Percentiles rank a stretch among this genome's conserved stretches.
These are phyloP conservation scores for Parus major DNA, from an alignment of 2,113 vertebrate genomes.

Conservation along the genomic window DNA sequence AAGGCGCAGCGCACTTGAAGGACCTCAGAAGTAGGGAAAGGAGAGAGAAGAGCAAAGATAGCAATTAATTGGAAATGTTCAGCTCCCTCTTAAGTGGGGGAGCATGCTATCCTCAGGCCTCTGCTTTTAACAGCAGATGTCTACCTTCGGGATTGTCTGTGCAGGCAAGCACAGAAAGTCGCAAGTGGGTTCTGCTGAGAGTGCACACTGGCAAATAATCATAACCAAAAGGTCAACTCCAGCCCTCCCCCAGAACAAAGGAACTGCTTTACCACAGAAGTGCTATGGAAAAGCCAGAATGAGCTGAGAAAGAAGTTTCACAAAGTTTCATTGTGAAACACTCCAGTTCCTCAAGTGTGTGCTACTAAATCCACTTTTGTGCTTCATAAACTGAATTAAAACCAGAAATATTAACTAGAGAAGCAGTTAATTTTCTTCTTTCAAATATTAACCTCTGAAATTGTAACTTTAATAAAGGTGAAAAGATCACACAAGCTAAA, in stretches of 20 bases:
- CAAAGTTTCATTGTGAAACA: not conserved
- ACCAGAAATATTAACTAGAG: not conserved
- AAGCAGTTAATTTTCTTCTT: not conserved
- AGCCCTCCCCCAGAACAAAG: rapidly evolving
- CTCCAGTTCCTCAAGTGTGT: not conserved
- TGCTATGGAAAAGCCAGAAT: not conserved
- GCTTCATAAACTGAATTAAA: not conserved
- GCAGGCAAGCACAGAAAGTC: not conserved
- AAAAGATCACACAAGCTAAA: not conserved
- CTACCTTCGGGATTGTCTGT: not conserved
- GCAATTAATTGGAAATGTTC: not conserved
- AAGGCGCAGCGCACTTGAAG: not conserved
- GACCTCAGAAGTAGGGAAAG: not conserved
- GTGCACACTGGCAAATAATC: not conserved
- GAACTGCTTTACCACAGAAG: not conserved
- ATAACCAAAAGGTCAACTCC: not conserved
- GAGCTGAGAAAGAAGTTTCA: not conserved
- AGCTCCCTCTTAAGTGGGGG: not conserved
- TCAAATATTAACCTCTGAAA: not conserved
- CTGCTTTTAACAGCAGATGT: rapidly evolving
- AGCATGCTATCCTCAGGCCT: not conserved
- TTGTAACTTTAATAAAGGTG: not conserved
- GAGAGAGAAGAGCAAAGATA: not conserved
- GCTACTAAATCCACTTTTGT: not conserved
- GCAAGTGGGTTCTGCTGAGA: not conserved